Base-by-base conservation (phyloP, 2,113 vertebrate genomes). In the Melanostigma gelatinosum region DNA sequence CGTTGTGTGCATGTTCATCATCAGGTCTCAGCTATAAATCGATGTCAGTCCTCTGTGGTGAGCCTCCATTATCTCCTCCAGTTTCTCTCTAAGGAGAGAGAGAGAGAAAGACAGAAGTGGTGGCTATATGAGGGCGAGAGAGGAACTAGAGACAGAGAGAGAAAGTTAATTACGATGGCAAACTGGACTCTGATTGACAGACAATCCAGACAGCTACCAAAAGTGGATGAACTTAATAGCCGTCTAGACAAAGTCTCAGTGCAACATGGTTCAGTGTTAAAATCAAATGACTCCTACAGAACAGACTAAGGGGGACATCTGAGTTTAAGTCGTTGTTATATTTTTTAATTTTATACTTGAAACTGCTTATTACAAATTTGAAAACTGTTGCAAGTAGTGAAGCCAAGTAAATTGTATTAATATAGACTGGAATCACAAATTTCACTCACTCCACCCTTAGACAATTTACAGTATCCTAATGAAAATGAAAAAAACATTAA, bases 51-150 rank as follows among this genome's bases (percentile, higher is more conserved):
- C 65, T 84, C 68, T 73, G 50, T 61, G 54, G 65, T 68, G 65
- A 32, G 77, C 63, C 44, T 84, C 77, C 72, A 80, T 82, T 84
- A 77, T 83, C 61, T 84, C 65, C 55, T 76, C 68, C 60, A 38
- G 36, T 75, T 66, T 79, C 61, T 70, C 29, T 76, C 85, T 71
- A 71, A 0, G n/a, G 61, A 29, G 55, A 13, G 55, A 68, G 69
- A 63, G 34, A 15, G 40, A 16, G 13, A 9, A 4, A 6, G 27
- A 16, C 15, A 20, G 40, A 18, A 34, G n/a, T 12, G 16, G 22
- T n/a, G 62, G 10, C 7, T 32, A 15, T 34, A 6, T 27, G 20
- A 27, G 38, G 27, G 29, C 4, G 8, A 61, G 44, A 57, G 24
- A n/a, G 10, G 36, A 64, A 42, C 62, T 8, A 65, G 64, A 75